Percentiles rank a stretch among this genome's conserved stretches.
phyloP scores from a whole-genome alignment of 1,140 invertebrate species.

The Heliconius melpomene region DNA sequence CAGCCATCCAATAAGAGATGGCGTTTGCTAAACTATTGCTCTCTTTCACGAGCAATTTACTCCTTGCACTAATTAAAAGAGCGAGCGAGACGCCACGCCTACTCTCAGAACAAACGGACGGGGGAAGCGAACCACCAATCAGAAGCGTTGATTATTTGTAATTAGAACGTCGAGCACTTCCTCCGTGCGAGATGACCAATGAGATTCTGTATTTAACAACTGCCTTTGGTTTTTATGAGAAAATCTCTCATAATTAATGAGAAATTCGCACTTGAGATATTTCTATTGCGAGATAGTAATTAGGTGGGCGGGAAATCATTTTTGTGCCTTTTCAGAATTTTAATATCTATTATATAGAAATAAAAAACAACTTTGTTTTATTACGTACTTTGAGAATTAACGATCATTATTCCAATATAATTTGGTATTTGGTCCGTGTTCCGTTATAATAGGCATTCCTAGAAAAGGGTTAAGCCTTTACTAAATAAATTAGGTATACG shows the following conservation, averaged over 20 bases:
- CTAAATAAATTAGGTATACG: conserved; percentile 19
- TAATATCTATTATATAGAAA: neutral
- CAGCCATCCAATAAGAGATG: conserved; percentile 78
- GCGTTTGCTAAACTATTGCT: conserved; percentile 73
- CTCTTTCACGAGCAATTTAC: conserved; percentile 79
- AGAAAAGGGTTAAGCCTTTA: conserved; percentile 27
- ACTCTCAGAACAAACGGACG: conserved; percentile 77
- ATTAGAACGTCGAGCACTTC: conserved; percentile 76
- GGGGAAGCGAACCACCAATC: conserved; percentile 67
- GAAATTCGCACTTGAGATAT: conserved; percentile 31
- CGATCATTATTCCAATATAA: neutral
- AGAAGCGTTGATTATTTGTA: conserved; percentile 78
- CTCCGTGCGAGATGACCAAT: conserved; percentile 76
- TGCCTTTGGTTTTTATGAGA: conserved; percentile 39
- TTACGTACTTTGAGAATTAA: neutral
- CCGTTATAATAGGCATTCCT: conserved; percentile 26
- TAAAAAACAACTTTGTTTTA: neutral
- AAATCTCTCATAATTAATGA: conserved; percentile 48
- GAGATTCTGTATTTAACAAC: conserved; percentile 69
- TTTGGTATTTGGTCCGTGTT: conserved; percentile 18
- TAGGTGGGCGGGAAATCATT: conserved; percentile 4
- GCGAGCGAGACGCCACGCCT: conserved; percentile 75
- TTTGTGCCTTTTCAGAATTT: conserved; percentile 13
- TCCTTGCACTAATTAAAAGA: conserved; percentile 81
- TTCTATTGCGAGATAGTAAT: conserved; percentile 22